Base-by-base conservation (phyloP, 1,140 invertebrate species). In the Lepidurus packardi region DNA sequence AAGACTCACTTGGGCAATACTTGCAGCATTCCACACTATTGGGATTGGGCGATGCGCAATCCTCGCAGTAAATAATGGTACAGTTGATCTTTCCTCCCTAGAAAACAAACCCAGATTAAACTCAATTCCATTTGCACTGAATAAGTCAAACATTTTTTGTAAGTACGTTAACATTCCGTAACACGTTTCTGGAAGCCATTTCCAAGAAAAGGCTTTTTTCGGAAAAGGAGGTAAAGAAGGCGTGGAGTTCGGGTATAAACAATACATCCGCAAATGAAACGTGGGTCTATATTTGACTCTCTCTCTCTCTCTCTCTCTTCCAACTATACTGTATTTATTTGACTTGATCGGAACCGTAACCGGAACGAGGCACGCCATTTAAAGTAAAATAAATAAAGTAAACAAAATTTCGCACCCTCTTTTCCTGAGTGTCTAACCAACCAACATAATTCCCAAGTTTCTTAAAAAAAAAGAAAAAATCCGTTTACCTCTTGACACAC, bases 11-110 rank as follows among this genome's bases (percentile, higher is more conserved):
- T 24, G 78, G 34, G 21, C 78, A 79, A 53, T 79, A 76, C 4
- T 78, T 78, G 78, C 78, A 79, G 78, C 78, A 79, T 73, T 79
- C 74, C 10, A n/a, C 76, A 44, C 42, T 79, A 8, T 42, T 77
- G 21, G 78, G 43, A 16, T 76, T 47, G 8, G 78, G 78, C 25
- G 75, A 76, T 8, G 41, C 41, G 78, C 78, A 79, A 43, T 79
- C 78, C 24, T 76, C 76, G 9, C 42, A 47, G 78, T 76, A 79
- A 11, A 77, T 25, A 21, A 79, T 79, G 45, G 78, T 76, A 65
- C 78, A 79, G n/a, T 79, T 79, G 24, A 79, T 79, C 77, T 79
- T 79, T 2, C 78, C 78, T 21, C 78, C 78, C 78, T 79, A 7
- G 41, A 45, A 76, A 44, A 41, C 24, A n/a, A 74, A 25, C 76